A percentile compares a stretch with the other conserved stretches of the same genome.
These are phyloP conservation scores for Lordiphosa andalusiaca DNA, from an alignment of 2,888 invertebrate genomes.

Conservation along the genomic window DNA sequence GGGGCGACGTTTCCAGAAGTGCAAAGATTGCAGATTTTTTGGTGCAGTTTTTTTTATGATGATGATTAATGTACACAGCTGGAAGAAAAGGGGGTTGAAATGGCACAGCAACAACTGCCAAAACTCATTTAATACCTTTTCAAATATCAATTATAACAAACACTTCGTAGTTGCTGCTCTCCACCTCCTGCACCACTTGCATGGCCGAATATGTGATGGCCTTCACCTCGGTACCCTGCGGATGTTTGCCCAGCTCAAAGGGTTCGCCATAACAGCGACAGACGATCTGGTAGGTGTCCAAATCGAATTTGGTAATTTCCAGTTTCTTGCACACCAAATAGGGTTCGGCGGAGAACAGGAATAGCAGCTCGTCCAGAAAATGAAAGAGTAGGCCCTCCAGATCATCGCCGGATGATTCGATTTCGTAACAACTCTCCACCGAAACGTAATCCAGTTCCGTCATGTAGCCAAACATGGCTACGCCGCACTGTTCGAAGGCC, in stretches of 20 bases:
- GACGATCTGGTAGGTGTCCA: conserved; percentile 89
- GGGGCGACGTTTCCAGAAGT: conserved; percentile 27
- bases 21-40: conserved; percentile 59
- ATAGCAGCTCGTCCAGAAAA: conserved; percentile 96
- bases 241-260: conserved; percentile 95
- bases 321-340: conserved; percentile 93
- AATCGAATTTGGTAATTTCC: conserved; percentile 92
- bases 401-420: conserved; percentile 95
- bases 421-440: conserved; percentile 87
- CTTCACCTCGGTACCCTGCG: conserved; percentile 98
- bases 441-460: conserved; percentile 93
- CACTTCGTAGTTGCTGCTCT: conserved; percentile 89
- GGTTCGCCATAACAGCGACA: conserved; percentile 95
- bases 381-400: conserved; percentile 92
- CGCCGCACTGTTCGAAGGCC: conserved; percentile 96
- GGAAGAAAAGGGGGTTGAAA: conserved; percentile 45
- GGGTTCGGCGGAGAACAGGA: conserved; percentile 95
- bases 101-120: conserved; percentile 32
- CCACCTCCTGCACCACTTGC: conserved; percentile 91
- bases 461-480: conserved; percentile 99
- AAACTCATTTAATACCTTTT: conserved; percentile 50
- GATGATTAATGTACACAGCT: conserved; percentile 61
- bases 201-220: conserved; percentile 99
- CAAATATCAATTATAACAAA: conserved; percentile 99
- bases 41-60: conserved; percentile 47